Percentiles rank a stretch among this genome's conserved stretches.
These are phyloP conservation scores for Baryphthengus martii DNA, from an alignment of 2,113 vertebrate species.

Conservation along the genomic window DNA sequence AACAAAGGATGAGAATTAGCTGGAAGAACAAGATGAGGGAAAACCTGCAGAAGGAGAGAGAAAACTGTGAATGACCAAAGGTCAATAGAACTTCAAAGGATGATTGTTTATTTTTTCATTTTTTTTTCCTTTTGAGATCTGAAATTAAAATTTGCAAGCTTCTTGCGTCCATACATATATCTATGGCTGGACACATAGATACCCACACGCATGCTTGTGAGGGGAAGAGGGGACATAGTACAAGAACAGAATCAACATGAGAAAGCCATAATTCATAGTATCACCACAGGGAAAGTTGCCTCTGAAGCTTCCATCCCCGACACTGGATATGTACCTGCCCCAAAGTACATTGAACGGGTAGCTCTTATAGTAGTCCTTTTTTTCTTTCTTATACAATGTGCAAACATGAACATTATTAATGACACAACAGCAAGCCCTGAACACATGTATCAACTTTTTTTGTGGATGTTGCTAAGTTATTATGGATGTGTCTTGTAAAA, in stretches of 20 bases:
- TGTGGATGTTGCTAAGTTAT: neutral
- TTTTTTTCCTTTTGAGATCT: neutral
- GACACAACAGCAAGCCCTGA: neutral
- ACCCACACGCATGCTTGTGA: neutral
- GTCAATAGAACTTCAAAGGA: neutral
- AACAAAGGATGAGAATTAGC: neutral
- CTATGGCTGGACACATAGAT: neutral
- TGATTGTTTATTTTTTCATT: neutral
- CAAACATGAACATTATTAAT: neutral
- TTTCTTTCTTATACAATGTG: neutral
- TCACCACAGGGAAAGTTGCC: neutral
- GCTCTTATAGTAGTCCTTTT: neutral
- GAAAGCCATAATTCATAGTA: neutral
- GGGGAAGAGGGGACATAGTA: neutral
- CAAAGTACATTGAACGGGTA: neutral
- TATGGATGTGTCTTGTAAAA: neutral
- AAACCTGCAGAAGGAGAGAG: neutral
- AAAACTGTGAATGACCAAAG: neutral
- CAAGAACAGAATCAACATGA: neutral
- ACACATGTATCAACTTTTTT: neutral
- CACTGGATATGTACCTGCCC: rapidly evolving
- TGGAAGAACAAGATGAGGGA: neutral
- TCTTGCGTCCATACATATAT: neutral
- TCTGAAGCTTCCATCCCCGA: neutral
- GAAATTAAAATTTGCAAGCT: neutral